phyloP scores from a whole-genome alignment of 2,797 vertebrate genomes.

The Darevskia mixta region DNA sequence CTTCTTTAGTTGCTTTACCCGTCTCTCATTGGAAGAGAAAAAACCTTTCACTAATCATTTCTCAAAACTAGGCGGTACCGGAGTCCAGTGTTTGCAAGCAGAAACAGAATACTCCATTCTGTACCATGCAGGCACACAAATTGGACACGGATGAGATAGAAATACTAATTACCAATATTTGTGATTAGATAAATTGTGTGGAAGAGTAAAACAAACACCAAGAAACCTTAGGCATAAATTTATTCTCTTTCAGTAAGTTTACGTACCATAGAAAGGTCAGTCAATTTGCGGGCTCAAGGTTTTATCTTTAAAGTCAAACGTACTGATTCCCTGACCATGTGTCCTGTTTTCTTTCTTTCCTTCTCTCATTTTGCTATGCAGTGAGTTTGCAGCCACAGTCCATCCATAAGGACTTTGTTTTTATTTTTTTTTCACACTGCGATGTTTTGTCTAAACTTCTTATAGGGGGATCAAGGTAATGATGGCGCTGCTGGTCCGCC shows the following conservation, averaged over 20 bases:
- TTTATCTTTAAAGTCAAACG: not conserved
- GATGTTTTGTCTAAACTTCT: constrained; percentile 74
- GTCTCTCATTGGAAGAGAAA: not conserved
- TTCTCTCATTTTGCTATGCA: not conserved
- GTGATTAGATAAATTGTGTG: not conserved
- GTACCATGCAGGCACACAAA: not conserved
- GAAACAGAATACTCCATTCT: not conserved
- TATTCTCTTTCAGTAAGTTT: not conserved
- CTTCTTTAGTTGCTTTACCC: not conserved
- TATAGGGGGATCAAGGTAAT: constrained; percentile 92
- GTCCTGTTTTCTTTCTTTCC: not conserved
- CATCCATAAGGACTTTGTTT: fast-evolving
- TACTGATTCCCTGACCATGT: not conserved
- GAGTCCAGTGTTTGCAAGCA: not conserved
- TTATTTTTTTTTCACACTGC: not conserved
- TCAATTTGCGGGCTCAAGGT: not conserved
- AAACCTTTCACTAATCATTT: not conserved
- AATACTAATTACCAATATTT: not conserved
- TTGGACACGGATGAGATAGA: not conserved
- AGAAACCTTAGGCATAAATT: not conserved
- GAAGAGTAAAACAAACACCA: not conserved
- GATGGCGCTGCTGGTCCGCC: constrained; percentile 90
- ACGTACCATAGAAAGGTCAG: not conserved
- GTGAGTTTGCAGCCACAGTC: not conserved
- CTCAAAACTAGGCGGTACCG: not conserved